These are phyloP conservation scores for Bugulina stolonifera DNA, from an alignment of 2,888 invertebrate genomes.

Conservation along the genomic window DNA sequence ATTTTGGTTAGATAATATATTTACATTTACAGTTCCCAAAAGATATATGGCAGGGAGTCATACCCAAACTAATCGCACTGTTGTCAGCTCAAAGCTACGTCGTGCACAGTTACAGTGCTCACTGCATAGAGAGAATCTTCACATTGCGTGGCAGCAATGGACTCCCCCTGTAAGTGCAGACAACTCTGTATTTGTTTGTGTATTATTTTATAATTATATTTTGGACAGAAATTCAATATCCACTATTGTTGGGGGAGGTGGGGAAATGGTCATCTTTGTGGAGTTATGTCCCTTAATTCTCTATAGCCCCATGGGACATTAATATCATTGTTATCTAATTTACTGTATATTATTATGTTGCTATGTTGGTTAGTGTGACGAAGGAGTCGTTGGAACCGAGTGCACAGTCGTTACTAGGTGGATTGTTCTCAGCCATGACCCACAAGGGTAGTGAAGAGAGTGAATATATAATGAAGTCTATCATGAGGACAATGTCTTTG, in stretches of 20 bases:
- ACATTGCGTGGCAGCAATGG: not conserved
- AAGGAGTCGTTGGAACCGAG: constrained; percentile 37
- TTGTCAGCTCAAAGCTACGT: constrained; percentile 73
- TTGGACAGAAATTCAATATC: too few relatives aligned
- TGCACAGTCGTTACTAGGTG: constrained; percentile 62
- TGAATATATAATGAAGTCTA: constrained; percentile 95
- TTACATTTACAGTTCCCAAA: constrained; percentile 21
- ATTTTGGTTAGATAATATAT: too few relatives aligned
- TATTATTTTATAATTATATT: too few relatives aligned
- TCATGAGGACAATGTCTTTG: constrained; percentile 80
- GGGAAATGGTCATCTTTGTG: too few relatives aligned
- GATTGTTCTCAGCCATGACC: constrained; percentile 71
- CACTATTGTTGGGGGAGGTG: too few relatives aligned
- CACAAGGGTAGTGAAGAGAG: constrained; percentile 76
- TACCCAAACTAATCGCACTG: constrained; percentile 75
- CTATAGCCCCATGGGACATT: too few relatives aligned
- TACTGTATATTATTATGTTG: too few relatives aligned
- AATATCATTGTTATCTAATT: too few relatives aligned
- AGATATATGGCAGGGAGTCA: constrained; percentile 62
- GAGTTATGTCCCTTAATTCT: too few relatives aligned
- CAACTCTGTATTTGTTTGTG: too few relatives aligned
- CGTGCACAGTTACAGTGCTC: constrained; percentile 90
- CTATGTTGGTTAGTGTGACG: too few relatives aligned
- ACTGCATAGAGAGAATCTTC: constrained; percentile 73
- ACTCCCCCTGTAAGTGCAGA: not conserved